Base-by-base conservation (phyloP, 1,140 invertebrate genomes). In the Lepidurus arcticus region DNA sequence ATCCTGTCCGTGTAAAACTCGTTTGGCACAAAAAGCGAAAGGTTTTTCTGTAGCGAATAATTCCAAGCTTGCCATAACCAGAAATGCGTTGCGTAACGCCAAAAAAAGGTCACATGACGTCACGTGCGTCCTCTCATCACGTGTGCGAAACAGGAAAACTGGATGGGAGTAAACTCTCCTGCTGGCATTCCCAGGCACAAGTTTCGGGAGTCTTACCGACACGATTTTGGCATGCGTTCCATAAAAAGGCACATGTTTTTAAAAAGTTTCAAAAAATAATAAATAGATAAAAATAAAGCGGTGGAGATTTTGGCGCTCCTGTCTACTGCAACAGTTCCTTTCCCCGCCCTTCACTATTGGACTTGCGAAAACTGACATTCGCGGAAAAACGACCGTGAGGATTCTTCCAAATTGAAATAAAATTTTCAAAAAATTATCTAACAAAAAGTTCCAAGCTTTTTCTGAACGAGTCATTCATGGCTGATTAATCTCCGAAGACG, bases 271-370 rank as follows among this genome's bases (percentile, higher is more conserved):
- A 1, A 26, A 26, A 26, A 26, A 34, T 34, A 34, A 34, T 34
- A 34, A 34, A 34, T 3, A 34, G 34, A 34, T 34, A 34, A 4
- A 34, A 3, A 34, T 34, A 34, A 65, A 65, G 4, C 53, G 1
- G 53, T 10, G 53, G 16, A 65, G 8, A 65, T n/a, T 16, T 65
- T 7, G 16, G 6, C 13, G 16, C 16, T 16, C 16, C 53, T 65
- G 53, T 65, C 53, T 65, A 65, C 21, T 65, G 53, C 53, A 65
- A 65, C 9, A 65, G 21, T 1, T 65, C 9, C 21, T 16, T 65
- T 65, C 53, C 13, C 53, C 53, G 53, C 53, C 53, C 53, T 65
- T 65, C 53, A 65, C 53, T 65, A n/a, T 65, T 65, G 53, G 53
- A 21, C 16, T 7, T n/a, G 53, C 53, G 45, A n/a, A n/a, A n/a